Evolutionary conservation across 35 echinoderm and acorn worm species (phyloP), one percentile per base, ranked within the genome.

Genomic region (Apostichopus japonicus): DNA sequence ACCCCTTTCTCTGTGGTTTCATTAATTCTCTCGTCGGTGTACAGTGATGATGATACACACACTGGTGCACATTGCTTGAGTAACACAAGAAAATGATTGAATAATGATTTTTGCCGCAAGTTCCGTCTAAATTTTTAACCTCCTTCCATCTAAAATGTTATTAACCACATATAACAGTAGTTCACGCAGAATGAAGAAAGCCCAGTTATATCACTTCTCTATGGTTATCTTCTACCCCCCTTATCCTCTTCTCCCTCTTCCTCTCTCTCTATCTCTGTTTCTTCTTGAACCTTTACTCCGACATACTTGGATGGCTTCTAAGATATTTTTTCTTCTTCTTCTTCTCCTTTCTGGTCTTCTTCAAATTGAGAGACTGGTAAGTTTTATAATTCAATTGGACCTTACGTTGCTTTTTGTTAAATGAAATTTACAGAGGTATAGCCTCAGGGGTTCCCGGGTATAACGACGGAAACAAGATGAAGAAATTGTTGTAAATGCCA

Each of bases 51-150:
- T 61, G 8, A 61, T 61, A 61, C 13, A 61, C 13, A 61, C 57
- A 13, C 8, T 10, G 57, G 57, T 61, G 13, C 57, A 13, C 57
- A 13, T 8, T 61, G 57, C 57, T 13, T 13, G 57, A 61, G 57
- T 61, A 61, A 61, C 57, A 61, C 7, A 61, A 61, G 7, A 61
- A 61, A 61, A 21, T 55, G 22, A 84, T n/a, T 57, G 56, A 57
- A 57, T 84, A 84, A 84, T 57, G 81, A 84, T 84, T 84, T 84
- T 57, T 84, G 81, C 81, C 81, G 53, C 81, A 55, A 84, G 81
- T 84, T 56, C 22, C 57, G 56, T 84, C 56, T 51, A 57, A 84
- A 57, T 84, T 58, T 17, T 57, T 84, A 84, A 84, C 81, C 81
- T 58, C 55, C 17, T 84, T 84, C 23, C 81, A 84, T 23, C 16